Percentiles rank a stretch among this genome's conserved stretches.
Conservation (phyloP, 2,888 invertebrate genomes). For the Megaustenia siamemsis region DNA sequence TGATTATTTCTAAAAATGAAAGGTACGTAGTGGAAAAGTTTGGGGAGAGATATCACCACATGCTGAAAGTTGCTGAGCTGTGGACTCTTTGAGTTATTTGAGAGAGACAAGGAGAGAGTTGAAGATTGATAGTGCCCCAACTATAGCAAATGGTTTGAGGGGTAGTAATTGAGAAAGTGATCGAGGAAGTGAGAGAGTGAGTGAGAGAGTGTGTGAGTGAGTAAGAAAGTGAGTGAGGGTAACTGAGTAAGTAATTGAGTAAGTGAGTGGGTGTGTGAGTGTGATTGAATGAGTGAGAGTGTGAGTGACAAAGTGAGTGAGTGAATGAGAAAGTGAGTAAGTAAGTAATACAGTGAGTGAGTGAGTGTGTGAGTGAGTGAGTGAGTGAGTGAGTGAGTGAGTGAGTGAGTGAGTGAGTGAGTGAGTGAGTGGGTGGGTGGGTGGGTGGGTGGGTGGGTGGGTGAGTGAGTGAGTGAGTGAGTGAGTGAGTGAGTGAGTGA, state of each 20-base stretch:
- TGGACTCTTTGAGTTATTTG: too few species aligned
- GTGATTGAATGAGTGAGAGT: background rate
- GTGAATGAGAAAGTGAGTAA: background rate
- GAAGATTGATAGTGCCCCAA: too few species aligned
- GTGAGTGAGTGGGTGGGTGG: conserved; percentile 26
- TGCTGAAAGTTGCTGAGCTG: too few species aligned
- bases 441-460: background rate
- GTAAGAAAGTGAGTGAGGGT: background rate
- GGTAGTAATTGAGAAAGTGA: background rate
- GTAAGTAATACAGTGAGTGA: too few species aligned
- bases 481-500: background rate
- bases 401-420: conserved; percentile 15
- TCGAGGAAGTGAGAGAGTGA: background rate
- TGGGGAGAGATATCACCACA: too few species aligned
- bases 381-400: background rate
- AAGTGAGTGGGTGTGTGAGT: background rate
- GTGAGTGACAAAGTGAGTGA: background rate
- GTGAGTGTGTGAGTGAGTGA: background rate
- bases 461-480: conserved; percentile 1
- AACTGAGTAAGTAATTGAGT: background rate
- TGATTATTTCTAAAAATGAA: too few species aligned
- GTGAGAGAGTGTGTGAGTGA: background rate
- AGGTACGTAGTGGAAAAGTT: too few species aligned
- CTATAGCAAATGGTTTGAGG: too few species aligned
- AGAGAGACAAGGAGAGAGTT: too few species aligned